Evolutionary conservation across 2,797 vertebrate species (phyloP).

Genomic region (Coilia nasus): DNA sequence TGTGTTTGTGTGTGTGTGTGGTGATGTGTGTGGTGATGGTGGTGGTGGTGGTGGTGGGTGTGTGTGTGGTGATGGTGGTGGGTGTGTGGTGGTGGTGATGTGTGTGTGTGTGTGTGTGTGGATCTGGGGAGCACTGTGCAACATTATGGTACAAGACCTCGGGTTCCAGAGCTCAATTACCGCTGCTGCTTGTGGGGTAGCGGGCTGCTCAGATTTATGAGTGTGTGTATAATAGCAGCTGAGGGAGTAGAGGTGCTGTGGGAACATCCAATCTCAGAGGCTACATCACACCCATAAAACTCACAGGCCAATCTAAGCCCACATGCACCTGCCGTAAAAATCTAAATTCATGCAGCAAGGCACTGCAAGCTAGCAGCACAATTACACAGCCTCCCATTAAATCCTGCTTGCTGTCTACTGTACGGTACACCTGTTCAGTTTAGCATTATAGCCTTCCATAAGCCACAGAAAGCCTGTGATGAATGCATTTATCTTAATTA

Average conservation of each 20-base stretch:
- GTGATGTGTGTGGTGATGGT: too few relatives aligned
- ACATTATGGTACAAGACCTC: constrained; percentile 45
- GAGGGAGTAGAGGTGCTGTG: constrained; percentile 33
- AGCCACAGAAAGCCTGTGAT: neutral
- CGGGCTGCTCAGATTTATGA: constrained; percentile 65
- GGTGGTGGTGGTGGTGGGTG: too few relatives aligned
- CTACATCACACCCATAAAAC: constrained; percentile 37
- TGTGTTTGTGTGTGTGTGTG: too few relatives aligned
- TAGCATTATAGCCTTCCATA: neutral
- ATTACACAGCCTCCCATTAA: constrained; percentile 5
- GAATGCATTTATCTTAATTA: neutral
- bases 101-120: constrained; percentile 35
- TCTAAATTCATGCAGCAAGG: neutral
- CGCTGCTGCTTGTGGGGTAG: constrained; percentile 65
- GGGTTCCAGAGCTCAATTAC: constrained; percentile 69
- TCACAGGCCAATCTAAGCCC: constrained; percentile 55
- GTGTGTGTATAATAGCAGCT: constrained; percentile 41
- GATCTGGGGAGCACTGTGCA: constrained; percentile 51
- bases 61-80: neutral
- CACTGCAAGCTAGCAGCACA: neutral
- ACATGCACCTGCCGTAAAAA: constrained; percentile 29
- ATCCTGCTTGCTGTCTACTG: neutral
- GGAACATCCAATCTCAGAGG: constrained; percentile 36
- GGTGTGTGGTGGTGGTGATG: constrained; percentile 23
- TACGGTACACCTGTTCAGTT: neutral